Evolutionary conservation across 2,797 vertebrate species (phyloP).

Genomic region (Xenentodon cancila): DNA sequence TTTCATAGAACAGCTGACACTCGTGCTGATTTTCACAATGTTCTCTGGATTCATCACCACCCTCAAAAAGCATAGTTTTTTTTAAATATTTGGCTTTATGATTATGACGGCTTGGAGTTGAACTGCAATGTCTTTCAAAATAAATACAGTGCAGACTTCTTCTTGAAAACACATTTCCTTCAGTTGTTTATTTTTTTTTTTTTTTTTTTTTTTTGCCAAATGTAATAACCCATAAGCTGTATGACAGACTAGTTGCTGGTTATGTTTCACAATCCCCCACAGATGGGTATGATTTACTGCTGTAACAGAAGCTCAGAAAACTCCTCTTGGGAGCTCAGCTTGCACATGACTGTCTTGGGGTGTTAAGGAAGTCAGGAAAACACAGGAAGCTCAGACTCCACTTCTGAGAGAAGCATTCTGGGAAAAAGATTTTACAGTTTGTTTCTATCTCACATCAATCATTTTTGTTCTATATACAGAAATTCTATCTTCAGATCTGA

Average conservation of each 20-base stretch:
- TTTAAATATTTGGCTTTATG: not conserved
- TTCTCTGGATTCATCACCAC: no score
- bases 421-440: conserved; percentile 13
- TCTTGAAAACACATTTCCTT: no score
- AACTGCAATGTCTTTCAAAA: not conserved
- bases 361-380: conserved; percentile 3
- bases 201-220: not conserved
- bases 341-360: not conserved
- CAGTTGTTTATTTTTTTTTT: not conserved
- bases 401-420: conserved; percentile 9
- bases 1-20: no score
- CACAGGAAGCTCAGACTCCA: not conserved
- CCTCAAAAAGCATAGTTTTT: no score
- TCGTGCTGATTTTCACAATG: no score
- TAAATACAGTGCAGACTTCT: no score
- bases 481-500: conserved; percentile 11
- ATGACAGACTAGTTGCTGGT: not conserved
- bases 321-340: conserved; percentile 5
- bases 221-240: not conserved
- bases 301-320: not conserved
- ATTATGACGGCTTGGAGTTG: not conserved
- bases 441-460: conserved; percentile 14
- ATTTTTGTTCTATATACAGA: conserved; percentile 20
- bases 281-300: not conserved
- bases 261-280: not conserved